A percentile compares a stretch with the other conserved stretches of the same genome.
phyloP scores from a whole-genome alignment of 2,113 vertebrate genomes.

The Aptenodytes forsteri region DNA sequence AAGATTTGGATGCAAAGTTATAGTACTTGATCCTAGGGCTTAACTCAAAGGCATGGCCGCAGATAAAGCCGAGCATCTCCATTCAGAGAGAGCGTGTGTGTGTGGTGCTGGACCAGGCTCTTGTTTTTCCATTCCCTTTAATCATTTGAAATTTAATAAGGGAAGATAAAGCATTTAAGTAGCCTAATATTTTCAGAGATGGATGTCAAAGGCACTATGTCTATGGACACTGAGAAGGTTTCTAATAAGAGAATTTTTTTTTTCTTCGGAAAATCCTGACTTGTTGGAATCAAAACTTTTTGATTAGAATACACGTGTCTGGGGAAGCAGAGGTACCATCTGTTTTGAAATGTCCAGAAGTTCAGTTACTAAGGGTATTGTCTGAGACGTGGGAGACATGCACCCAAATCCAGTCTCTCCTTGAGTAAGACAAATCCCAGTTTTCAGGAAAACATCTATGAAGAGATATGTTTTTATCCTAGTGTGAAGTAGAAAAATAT shows the following conservation, averaged over 20 bases:
- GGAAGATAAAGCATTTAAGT: background rate
- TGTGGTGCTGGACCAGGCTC: background rate
- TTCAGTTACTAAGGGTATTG: background rate
- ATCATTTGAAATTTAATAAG: background rate
- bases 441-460: background rate
- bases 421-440: background rate
- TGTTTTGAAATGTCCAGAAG: background rate
- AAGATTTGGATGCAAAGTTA: background rate
- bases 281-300: background rate
- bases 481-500: background rate
- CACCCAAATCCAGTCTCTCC: background rate
- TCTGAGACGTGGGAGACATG: background rate
- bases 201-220: background rate
- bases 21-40: background rate
- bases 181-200: background rate
- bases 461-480: background rate
- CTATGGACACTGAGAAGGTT: background rate
- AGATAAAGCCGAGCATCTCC: accelerated
- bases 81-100: background rate
- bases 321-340: background rate
- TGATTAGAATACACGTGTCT: background rate
- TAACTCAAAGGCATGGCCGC: background rate
- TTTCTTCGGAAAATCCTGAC: background rate
- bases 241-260: background rate
- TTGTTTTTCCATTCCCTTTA: background rate